Base-by-base conservation (phyloP, 2,113 vertebrate species). In the Channa maculata region DNA sequence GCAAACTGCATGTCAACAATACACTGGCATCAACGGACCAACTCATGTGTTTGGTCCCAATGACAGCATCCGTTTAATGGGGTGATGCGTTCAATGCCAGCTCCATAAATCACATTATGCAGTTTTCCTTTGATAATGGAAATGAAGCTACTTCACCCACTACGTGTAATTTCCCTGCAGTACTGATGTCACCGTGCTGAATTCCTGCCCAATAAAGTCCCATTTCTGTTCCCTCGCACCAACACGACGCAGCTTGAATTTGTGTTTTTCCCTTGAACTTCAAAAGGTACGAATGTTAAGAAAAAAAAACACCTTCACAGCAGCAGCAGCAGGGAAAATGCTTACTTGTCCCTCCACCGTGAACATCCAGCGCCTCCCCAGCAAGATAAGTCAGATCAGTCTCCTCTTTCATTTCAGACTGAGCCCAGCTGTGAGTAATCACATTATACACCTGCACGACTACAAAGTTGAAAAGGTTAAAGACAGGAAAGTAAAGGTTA, bases 391-490 rank as follows among this genome's bases (percentile, higher is more conserved):
- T 58, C 53, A 8, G 12, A 64, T 68, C 53, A 41, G 53, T 44
- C 51, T 75, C 65, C 24, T 37, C 43, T 69, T 65, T 77, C 53
- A 62, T 61, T 70, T 45, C 43, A 59, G 55, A 44, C 39, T 6
- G 50, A 77, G 71, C 38, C 62, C 38, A 5, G 68, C 49, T 41
- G 68, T 3, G 57, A 51, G 41, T 74, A 77, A 61, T 80, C 74
- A 71, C 85, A 68, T 80, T 68, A 71, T 8, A 65, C 69, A 73
- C 71, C 60, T 79, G 75, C 76, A 67, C 48, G 6, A 50, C 65
- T 11, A 5, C 58, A 33, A 9, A 52, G 58, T 24, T 54, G 61
- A 53, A 80, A 67, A 77, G 68, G 75, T 81, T 71, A 74, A 77
- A 70, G 51, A 62, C 12, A 15, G 37, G 65, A 11, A 62, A 9